Conservation (phyloP, 2,888 invertebrate genomes). For the Cerceris ruficornis region DNA sequence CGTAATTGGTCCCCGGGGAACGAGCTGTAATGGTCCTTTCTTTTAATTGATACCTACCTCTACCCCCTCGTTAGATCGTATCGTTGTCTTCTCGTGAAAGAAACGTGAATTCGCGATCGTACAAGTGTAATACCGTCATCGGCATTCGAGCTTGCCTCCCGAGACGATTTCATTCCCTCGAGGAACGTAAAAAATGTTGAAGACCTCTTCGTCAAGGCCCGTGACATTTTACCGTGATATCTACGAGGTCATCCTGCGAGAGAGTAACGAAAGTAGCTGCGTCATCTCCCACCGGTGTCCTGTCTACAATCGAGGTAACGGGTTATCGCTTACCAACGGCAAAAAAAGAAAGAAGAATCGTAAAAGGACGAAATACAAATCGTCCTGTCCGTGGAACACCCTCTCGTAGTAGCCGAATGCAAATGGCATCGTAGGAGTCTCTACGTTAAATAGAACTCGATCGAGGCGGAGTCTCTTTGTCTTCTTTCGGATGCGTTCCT, state of each 20-base stretch:
- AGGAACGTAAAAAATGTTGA: not conserved
- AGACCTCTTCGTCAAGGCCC: slow-evolving; percentile 23
- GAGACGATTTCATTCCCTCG: not conserved
- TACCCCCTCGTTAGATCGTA: slow-evolving; percentile 13
- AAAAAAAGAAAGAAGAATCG: slow-evolving; percentile 21
- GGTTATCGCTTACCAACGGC: slow-evolving; percentile 28
- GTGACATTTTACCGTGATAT: slow-evolving; percentile 43
- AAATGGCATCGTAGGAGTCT: not conserved
- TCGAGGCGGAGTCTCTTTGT: not conserved
- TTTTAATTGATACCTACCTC: slow-evolving; percentile 27
- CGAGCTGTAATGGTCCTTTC: slow-evolving; percentile 25
- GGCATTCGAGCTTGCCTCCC: not conserved
- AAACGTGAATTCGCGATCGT: not conserved
- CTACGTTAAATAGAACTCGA: not conserved
- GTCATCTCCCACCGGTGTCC: slow-evolving; percentile 41
- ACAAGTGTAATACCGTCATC: too few species aligned
- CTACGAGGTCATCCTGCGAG: slow-evolving; percentile 34
- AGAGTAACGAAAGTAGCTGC: slow-evolving; percentile 44
- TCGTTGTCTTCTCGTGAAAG: not conserved
- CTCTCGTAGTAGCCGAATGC: not conserved
- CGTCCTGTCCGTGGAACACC: slow-evolving; percentile 3
- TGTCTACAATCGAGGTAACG: slow-evolving; percentile 41
- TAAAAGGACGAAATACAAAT: slow-evolving; percentile 43
- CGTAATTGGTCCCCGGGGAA: slow-evolving; percentile 44
- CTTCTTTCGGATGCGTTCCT: not conserved